Evolutionary conservation across 2,888 invertebrate genomes (phyloP).

Genomic region (Pristionchus japonicus): DNA sequence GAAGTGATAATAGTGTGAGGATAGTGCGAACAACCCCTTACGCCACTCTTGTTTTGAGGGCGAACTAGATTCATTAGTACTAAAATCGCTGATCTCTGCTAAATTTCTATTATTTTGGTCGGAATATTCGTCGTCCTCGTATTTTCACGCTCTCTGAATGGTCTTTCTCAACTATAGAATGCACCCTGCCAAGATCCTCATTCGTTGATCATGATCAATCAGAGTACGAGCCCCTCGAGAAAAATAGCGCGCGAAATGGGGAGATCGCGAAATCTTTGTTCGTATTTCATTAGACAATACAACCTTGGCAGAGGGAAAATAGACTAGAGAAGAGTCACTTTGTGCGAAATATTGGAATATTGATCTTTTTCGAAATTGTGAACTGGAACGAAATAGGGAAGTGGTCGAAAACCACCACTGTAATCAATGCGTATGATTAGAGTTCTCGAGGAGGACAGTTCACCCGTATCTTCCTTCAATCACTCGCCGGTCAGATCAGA

Average conservation of each 20-base stretch:
- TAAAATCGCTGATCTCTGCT: neutral
- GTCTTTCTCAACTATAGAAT: neutral
- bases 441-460: neutral
- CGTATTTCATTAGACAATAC: neutral
- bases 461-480: neutral
- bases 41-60: neutral
- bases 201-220: neutral
- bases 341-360: no score
- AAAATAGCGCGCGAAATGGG: neutral
- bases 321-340: no score
- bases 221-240: neutral
- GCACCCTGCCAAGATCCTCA: no score
- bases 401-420: neutral
- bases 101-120: no score
- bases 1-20: neutral
- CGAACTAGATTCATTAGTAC: neutral
- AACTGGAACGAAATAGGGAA: neutral
- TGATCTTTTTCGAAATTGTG: neutral
- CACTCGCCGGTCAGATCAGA: no score
- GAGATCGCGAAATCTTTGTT: neutral
- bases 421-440: neutral
- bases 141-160: neutral
- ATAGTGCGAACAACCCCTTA: neutral
- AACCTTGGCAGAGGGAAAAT: no score
- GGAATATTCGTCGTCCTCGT: neutral